These are phyloP conservation scores for Heliconius ismenius DNA, from an alignment of 2,888 invertebrate genomes.

Conservation along the genomic window DNA sequence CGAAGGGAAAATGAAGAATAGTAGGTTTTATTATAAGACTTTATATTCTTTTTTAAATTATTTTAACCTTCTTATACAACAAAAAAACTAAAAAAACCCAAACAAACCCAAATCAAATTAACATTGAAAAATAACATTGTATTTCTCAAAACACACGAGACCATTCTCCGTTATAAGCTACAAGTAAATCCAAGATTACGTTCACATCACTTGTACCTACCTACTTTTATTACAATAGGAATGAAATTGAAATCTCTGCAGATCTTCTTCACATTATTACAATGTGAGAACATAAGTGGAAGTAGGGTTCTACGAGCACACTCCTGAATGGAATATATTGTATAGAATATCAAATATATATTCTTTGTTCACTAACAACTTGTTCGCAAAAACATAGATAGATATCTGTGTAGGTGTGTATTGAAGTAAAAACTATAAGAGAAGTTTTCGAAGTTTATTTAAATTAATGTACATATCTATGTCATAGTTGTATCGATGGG, in stretches of 20 bases:
- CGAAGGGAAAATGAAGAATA: too few species aligned
- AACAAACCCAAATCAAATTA: neutral
- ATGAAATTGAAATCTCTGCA: slow-evolving; percentile 14
- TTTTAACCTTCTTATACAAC: too few species aligned
- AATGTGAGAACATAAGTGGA: slow-evolving; percentile 28
- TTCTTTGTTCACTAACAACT: neutral
- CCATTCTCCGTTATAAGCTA: neutral
- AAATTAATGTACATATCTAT: too few species aligned
- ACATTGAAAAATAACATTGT: slow-evolving; percentile 2
- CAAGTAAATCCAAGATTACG: slow-evolving; percentile 13
- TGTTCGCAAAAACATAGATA: neutral
- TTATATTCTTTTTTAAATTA: too few species aligned
- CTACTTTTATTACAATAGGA: slow-evolving; percentile 23
- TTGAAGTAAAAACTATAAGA: neutral
- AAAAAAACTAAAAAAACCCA: neutral
- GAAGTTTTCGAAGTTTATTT: neutral
- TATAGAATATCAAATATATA: slow-evolving; percentile 9
- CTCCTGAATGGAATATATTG: slow-evolving; percentile 20
- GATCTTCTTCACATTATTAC: slow-evolving; percentile 23
- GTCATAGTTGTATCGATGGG: too few species aligned
- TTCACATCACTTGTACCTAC: slow-evolving; percentile 15
- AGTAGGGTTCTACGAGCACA: slow-evolving; percentile 20
- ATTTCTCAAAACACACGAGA: neutral
- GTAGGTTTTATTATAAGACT: too few species aligned
- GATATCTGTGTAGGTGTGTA: neutral